Evolutionary conservation across 2,113 vertebrate species (phyloP), one percentile per base, ranked within the genome.

Genomic region (Otolemur garnettii): DNA sequence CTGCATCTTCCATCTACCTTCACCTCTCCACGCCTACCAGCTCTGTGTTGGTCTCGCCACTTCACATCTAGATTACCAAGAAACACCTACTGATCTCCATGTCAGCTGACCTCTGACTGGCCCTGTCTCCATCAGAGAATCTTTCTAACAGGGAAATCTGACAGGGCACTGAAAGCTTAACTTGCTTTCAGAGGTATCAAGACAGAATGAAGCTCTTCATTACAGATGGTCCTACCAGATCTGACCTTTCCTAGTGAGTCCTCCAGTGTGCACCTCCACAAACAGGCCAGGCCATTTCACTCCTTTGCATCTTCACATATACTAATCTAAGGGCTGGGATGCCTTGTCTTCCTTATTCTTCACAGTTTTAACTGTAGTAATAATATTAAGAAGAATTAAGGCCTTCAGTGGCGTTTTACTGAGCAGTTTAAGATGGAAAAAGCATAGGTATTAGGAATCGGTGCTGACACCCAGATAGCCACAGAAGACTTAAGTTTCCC

Each of bases 121-220:
- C 9, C 50, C 38, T 4, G 1, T 53, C 33, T 75, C 19, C 82
- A 59, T 5, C 14, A 50, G 17, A 60, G 6, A 45, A 90, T 82
- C 85, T 80, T 89, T 82, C 77, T 69, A 74, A 55, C 18, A 17
- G n/a, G 64, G 50, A 94, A 74, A 77, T 55, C 45, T 85, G 81
- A 84, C 5, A 8, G 21, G n/a, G 30, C 45, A 60, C 7, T 45
- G 18, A 78, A 64, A 95, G 53, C 26, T 57, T 38, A 72, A 85
- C 50, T 19, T 85, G 12, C 22, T 35, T 84, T 69, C n/a, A 62
- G 10, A 62, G 15, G 30, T 64, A 60, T 26, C 19, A 42, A 92
- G 55, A 66, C 2, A 77, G 35, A 92, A 35, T 21, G 35, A 62
- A 57, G 59, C 9, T 92, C 62, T 82, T 82, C 53, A 62, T 28